phyloP scores from a whole-genome alignment of 2,113 vertebrate species.

The Lagopus leucura region DNA sequence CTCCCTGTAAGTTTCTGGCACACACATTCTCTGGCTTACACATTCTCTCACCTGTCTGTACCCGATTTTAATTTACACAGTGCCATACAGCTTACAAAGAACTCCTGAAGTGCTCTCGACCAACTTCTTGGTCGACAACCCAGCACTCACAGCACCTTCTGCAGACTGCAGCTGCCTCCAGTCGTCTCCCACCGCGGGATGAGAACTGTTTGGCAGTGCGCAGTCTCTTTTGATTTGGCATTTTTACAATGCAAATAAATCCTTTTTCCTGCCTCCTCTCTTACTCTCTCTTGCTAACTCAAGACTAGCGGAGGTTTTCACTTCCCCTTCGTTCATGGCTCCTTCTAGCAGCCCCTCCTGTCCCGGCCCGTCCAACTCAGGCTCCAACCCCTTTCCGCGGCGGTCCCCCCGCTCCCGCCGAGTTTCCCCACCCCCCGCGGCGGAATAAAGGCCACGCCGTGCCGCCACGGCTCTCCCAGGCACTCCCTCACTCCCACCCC shows the following conservation, averaged over 20 bases:
- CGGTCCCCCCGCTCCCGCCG: background rate
- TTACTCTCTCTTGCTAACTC: background rate
- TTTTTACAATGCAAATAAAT: background rate
- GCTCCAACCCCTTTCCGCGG: too few relatives aligned
- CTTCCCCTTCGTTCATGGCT: background rate
- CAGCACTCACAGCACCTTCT: background rate
- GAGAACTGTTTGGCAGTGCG: background rate
- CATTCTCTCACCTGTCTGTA: background rate
- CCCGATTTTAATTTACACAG: background rate
- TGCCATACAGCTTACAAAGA: background rate
- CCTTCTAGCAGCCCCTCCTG: background rate
- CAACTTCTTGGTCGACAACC: background rate
- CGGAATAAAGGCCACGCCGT: background rate
- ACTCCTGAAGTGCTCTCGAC: background rate
- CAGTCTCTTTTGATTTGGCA: background rate
- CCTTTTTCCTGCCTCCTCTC: background rate
- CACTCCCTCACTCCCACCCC: background rate
- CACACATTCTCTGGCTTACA: background rate
- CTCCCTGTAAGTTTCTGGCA: background rate
- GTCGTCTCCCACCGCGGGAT: background rate
- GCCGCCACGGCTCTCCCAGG: background rate
- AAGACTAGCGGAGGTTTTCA: background rate
- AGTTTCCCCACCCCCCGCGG: background rate
- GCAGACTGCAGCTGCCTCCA: background rate
- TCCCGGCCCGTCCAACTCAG: fast-evolving